phyloP scores from a whole-genome alignment of 2,797 vertebrate species.

The Staurois parvus region DNA sequence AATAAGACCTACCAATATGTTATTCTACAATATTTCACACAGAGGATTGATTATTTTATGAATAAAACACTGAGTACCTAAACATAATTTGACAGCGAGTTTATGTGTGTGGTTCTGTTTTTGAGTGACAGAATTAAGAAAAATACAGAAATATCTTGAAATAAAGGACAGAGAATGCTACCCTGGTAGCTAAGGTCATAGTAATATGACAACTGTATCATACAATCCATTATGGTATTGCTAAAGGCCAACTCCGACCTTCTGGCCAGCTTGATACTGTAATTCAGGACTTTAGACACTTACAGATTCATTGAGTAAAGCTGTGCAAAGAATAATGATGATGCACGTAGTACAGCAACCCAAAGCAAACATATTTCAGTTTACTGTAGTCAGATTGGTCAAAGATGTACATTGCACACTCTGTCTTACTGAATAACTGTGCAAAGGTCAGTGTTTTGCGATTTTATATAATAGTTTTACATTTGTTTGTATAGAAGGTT shows the following conservation, averaged over 20 bases:
- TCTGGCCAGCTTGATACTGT: not conserved
- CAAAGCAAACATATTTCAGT: not conserved
- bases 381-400: not conserved
- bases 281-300: not conserved
- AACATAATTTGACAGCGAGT: not conserved
- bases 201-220: not conserved
- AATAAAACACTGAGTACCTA: not conserved
- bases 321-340: not conserved
- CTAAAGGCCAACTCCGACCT: not conserved
- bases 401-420: not conserved
- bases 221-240: not conserved
- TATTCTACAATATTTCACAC: not conserved
- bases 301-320: not conserved
- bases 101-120: not conserved
- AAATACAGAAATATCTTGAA: not conserved
- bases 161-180: not conserved
- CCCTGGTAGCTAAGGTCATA: not conserved
- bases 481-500: not conserved
- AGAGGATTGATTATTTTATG: not conserved
- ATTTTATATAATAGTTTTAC: not conserved
- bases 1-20: not conserved
- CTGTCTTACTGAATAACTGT: not conserved
- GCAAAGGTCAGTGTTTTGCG: too few species aligned
- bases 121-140: not conserved
- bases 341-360: not conserved